Base-by-base conservation (phyloP, 2,888 invertebrate genomes). In the Zygothrica quintamaculata region DNA sequence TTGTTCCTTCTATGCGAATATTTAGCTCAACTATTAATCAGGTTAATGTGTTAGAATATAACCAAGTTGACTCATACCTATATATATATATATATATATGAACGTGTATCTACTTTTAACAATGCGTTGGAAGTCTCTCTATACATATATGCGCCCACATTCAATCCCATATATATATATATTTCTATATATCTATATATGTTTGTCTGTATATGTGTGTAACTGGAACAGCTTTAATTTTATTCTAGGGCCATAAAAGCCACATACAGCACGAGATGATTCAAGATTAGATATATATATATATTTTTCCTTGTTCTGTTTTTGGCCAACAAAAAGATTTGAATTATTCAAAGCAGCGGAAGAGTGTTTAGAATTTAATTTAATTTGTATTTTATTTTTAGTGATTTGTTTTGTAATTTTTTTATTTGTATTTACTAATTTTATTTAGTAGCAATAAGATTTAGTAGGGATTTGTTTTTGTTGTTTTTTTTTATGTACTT, bases 231-330 rank as follows among this genome's bases (percentile, higher is more conserved):
- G 58, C 60, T 42, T 55, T 62, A 70, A 66, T 66, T 65, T 66
- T 77, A 74, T 84, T 70, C 74, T 76, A 57, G 78, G 67, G 70
- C 65, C 80, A 79, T 75, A 75, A 81, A 73, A 61, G 46, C 70
- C 16, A 57, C 57, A 57, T 34, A 46, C 46, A 42, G 29, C 34
- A 13, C 18, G 12, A 44, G 48, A n/a, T 31, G 46, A 70, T 69
- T 60, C 29, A 46, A 56, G 65, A 56, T 65, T 46, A 48, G 43
- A 51, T 57, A n/a, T n/a, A n/a, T n/a, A n/a, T n/a, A n/a, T n/a
- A n/a, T n/a, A 13, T 12, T 25, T 25, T 48, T 58, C 25, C 31
- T 33, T 8, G 8, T 29, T 6, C n/a, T 6, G 3, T 18, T 6
- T n/a, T 7, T 33, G 8, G 15, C 39, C 53, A 43, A 56, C 25